Evolutionary conservation across 2,113 vertebrate genomes (phyloP).

Genomic region (Mesoclemmys tuberculata): DNA sequence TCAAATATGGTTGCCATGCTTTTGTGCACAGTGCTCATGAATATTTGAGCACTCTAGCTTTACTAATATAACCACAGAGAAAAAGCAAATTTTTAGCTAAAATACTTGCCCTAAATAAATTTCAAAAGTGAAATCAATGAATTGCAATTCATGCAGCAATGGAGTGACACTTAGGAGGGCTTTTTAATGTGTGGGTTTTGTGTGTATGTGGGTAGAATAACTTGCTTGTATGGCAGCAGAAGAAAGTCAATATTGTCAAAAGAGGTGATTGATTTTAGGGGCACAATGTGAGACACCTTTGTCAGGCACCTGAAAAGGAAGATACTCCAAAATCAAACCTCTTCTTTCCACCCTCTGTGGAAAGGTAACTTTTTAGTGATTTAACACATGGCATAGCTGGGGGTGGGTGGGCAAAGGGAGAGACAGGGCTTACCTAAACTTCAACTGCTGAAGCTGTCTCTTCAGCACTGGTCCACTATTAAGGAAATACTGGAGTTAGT

Average conservation of each 20-base stretch:
- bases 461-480: neutral
- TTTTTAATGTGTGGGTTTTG: neutral
- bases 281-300: neutral
- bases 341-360: neutral
- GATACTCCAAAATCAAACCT: neutral
- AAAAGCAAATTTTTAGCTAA: neutral
- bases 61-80: neutral
- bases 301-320: neutral
- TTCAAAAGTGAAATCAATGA: neutral
- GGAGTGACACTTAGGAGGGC: neutral
- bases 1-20: neutral
- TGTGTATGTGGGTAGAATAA: neutral
- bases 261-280: neutral
- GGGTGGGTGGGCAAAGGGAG: neutral
- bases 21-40: neutral
- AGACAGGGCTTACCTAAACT: neutral
- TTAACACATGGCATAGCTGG: neutral
- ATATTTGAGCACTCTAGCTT: neutral
- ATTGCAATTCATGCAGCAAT: neutral
- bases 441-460: neutral
- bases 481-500: conserved; percentile 10
- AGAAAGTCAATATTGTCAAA: neutral
- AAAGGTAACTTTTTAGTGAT: neutral
- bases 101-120: neutral
- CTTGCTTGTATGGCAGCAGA: neutral